These are phyloP conservation scores for Epinephelus awoara DNA, from an alignment of 2,797 vertebrate species.

Conservation along the genomic window DNA sequence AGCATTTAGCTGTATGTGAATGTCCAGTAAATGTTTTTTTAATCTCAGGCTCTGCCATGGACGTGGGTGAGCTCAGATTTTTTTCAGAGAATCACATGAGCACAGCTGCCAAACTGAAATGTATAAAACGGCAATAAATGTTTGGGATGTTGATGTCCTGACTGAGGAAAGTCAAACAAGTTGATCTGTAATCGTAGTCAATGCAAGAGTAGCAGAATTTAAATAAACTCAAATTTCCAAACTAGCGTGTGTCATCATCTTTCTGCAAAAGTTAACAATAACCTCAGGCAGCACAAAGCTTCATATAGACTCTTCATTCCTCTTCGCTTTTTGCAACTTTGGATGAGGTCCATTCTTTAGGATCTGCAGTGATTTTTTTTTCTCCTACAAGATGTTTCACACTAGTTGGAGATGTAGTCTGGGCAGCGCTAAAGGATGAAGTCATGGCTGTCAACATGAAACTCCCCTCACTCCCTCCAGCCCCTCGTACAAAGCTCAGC, in stretches of 20 bases:
- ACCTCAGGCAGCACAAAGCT: constrained; percentile 5
- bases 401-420: constrained; percentile 4
- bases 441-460: constrained; percentile 49
- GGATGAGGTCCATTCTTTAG: constrained; percentile 19
- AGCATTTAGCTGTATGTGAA: no score
- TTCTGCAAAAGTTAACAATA: not conserved
- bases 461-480: constrained; percentile 12
- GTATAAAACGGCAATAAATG: no score
- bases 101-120: no score
- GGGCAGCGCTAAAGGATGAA: constrained; percentile 33
- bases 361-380: not conserved
- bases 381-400: not conserved
- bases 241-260: not conserved
- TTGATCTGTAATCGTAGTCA: no score
- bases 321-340: constrained; percentile 3
- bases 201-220: no score
- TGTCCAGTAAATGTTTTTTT: no score
- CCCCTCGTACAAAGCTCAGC: constrained; percentile 12
- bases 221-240: no score
- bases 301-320: not conserved
- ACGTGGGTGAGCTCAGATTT: no score
- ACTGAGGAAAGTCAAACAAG: no score
- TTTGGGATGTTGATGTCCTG: no score
- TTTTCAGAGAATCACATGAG: no score
- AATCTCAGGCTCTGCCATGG: no score